phyloP scores from a whole-genome alignment of 2,888 invertebrate species.

The Lathronympha strigana region DNA sequence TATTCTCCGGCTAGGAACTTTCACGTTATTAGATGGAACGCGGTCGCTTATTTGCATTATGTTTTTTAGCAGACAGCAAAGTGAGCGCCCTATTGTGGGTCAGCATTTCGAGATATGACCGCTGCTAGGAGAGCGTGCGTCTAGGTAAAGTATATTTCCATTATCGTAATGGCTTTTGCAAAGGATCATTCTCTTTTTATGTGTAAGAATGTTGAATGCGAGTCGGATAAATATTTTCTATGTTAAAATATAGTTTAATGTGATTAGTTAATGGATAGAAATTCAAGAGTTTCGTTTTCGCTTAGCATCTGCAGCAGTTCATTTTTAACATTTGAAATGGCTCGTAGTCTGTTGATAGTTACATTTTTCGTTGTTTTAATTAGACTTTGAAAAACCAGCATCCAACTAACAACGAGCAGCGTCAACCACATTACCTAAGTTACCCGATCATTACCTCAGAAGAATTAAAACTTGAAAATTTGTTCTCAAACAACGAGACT shows the following conservation, averaged over 20 bases:
- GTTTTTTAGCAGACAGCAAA: constrained; percentile 33
- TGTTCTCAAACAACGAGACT: constrained; percentile 34
- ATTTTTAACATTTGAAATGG: background rate
- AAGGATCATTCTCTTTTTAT: constrained; percentile 40
- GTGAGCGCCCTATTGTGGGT: constrained; percentile 31
- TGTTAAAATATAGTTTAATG: background rate
- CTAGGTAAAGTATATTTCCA: constrained; percentile 39
- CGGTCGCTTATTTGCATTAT: constrained; percentile 27
- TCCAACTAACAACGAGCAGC: constrained; percentile 7
- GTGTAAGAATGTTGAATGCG: constrained; percentile 30
- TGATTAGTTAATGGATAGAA: constrained; percentile 22
- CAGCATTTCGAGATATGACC: constrained; percentile 34
- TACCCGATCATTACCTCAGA: constrained; percentile 39
- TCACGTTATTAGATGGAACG: constrained; percentile 38
- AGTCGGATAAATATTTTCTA: constrained; percentile 12
- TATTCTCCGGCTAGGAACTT: constrained; percentile 31
- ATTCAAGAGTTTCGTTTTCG: background rate
- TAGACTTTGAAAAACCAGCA: constrained; percentile 12
- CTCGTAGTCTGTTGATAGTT: background rate
- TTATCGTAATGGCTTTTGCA: constrained; percentile 39
- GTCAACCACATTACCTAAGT: constrained; percentile 32
- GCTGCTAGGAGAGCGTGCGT: constrained; percentile 8
- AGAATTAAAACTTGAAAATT: constrained; percentile 41
- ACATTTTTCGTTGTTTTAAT: background rate
- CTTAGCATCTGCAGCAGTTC: background rate